Evolutionary conservation across 1,140 invertebrate genomes (phyloP), one percentile per base, ranked within the genome.

Genomic region (Bursaphelenchus mucronatus): DNA sequence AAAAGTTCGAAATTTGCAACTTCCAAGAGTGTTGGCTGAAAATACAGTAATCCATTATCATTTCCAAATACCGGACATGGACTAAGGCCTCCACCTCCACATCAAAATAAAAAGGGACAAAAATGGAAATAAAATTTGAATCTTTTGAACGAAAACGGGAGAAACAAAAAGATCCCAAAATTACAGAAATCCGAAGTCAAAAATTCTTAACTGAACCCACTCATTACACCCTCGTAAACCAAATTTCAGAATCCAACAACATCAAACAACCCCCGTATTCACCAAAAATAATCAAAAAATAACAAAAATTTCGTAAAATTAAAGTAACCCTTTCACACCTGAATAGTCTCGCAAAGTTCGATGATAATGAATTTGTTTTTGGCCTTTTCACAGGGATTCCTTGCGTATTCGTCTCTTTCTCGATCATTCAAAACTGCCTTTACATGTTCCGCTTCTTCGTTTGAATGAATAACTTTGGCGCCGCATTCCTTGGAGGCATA

Each of bases 1-100:
- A 97, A 99, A 17, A 98, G 83, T 83, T 99, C 96, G 81, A 95
- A 94, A 82, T 97, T 99, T 10, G 93, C 95, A 59, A 98, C 84
- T 75, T 97, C 93, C 66, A 97, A 88, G 82, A 84, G 74, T 51
- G 83, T 83, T 56, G 82, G 55, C 71, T 68, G 61, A 67, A 73
- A 39, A 44, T 10, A 45, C 30, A 30, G 2, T 5, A 30, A 30
- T 1, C 30, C 30, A 30, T 30, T 30, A 30, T 30, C 30, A 30
- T 30, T 30, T 1, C 5, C 30, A 30, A 5, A 30, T 30, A 30
- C 30, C 2, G 30, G 30, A 5, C 5, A 30, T 30, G 30, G 1
- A 5, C 2, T 30, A 30, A 30, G 30, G 2, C 30, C 30, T 30
- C 1, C 30, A 3, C 30, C 30, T 30, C 5, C 30, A 3, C 5